Evolutionary conservation across 2,797 vertebrate species (phyloP).

Genomic region (Urocyon cinereoargenteus): DNA sequence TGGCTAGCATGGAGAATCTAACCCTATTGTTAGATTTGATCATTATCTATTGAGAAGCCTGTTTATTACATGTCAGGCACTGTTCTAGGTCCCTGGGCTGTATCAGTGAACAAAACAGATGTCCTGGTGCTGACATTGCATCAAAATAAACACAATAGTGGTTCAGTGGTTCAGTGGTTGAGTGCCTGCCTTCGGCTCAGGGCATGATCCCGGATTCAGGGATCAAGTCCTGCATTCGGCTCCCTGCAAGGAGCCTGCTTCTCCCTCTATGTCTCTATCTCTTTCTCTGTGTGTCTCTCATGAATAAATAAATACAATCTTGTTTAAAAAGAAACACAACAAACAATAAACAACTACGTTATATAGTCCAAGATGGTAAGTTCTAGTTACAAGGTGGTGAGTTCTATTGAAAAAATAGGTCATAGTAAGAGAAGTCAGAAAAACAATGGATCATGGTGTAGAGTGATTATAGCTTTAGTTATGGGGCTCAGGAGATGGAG

Average conservation of each 20-base stretch:
- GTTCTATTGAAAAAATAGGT: not conserved
- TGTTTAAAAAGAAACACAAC: not conserved
- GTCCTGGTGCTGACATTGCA: not conserved
- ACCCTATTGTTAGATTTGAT: not conserved
- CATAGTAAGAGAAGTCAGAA: not conserved
- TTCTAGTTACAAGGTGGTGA: not conserved
- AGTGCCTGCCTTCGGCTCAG: too few species aligned
- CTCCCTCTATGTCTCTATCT: too few species aligned
- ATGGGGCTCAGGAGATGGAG: not conserved
- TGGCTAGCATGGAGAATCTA: not conserved
- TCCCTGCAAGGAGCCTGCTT: too few species aligned
- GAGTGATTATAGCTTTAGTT: not conserved
- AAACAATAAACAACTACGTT: not conserved
- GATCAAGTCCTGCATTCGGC: too few species aligned
- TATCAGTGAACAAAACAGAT: not conserved
- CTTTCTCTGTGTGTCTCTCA: too few species aligned
- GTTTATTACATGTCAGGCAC: not conserved
- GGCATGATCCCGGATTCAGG: too few species aligned
- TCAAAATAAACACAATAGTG: not conserved
- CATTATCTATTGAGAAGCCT: not conserved
- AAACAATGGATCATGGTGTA: not conserved
- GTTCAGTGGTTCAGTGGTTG: too few species aligned
- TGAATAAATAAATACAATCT: too few species aligned
- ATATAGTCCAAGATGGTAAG: not conserved
- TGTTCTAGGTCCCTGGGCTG: not conserved